These are phyloP conservation scores for Patiria miniata DNA, from an alignment of 35 echinoderm and acorn worm species.

Conservation along the genomic window DNA sequence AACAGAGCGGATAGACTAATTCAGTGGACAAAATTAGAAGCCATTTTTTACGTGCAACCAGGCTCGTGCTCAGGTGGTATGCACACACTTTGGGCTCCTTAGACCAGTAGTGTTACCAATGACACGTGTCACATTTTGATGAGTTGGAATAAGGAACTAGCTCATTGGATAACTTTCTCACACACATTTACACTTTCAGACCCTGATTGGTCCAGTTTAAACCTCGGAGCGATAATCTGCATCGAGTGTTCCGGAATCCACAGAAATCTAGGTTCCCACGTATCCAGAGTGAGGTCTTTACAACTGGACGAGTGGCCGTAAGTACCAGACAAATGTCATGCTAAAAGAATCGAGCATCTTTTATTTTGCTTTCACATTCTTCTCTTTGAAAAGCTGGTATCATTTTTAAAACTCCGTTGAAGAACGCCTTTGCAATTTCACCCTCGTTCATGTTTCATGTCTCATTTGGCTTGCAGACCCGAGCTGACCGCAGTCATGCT, in stretches of 20 bases:
- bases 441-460: neutral
- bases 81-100: no score
- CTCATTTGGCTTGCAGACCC: constrained; percentile 51
- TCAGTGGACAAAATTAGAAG: no score
- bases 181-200: constrained; percentile 49
- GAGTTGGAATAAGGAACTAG: no score
- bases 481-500: constrained; percentile 85
- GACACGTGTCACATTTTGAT: no score
- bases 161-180: no score
- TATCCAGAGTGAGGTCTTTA: constrained; percentile 94
- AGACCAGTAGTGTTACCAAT: no score
- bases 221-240: constrained; percentile 89
- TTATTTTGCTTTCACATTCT: no score
- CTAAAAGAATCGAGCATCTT: no score
- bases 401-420: neutral
- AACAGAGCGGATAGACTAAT: no score
- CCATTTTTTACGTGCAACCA: no score
- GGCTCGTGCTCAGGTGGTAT: no score
- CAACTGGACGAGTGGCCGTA: constrained; percentile 97
- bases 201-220: constrained; percentile 98
- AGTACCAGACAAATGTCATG: no score
- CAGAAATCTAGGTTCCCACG: constrained; percentile 92
- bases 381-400: neutral
- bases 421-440: neutral
- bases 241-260: constrained; percentile 99